Base-by-base conservation (phyloP, 2,888 invertebrate species). In the Nycteola revayana region DNA sequence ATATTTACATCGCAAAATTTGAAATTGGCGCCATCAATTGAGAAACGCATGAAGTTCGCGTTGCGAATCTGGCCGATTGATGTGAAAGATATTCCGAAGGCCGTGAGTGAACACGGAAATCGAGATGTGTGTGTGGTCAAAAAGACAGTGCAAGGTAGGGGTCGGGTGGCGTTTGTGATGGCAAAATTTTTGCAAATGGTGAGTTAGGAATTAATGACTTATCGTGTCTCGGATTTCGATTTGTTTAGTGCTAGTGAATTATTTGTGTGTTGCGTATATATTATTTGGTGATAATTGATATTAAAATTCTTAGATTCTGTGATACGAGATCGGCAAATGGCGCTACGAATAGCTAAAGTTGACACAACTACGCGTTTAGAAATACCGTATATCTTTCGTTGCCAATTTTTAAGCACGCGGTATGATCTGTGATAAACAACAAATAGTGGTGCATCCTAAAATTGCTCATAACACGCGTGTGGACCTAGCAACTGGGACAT, bases 111-210 rank as follows among this genome's bases (percentile, higher is more conserved):
- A 89, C 87, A 87, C 89, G 86, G 86, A 85, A 87, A 86, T 86
- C 85, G 88, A 87, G 89, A 89, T 87, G 88, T 86, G 88, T 88
- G 89, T 89, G 89, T 89, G 89, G 89, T 89, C 89, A 87, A 88
- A 91, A 91, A 91, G 90, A 91, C 91, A 92, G 92, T 91, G 92
- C 91, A 92, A 91, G 91, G 91, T 92, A 92, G 92, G 92, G 92
- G 92, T 92, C 92, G 92, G 92, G 92, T 92, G 92, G 92, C 92
- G 91, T 91, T 89, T 92, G 93, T 92, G 92, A 93, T 93, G 93
- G 93, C 92, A 92, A 92, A 92, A 91, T 83, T 91, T 91, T 92
- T 91, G 91, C 92, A 90, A 92, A 91, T 92, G 93, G 93, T 93
- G 91, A 93, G 93, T 92, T 90, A 90, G 89, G 87, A 83, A 77